A percentile compares a stretch with the other conserved stretches of the same genome.
These are phyloP conservation scores for Butorides virescens DNA, from an alignment of 2,113 vertebrate genomes.

Conservation along the genomic window DNA sequence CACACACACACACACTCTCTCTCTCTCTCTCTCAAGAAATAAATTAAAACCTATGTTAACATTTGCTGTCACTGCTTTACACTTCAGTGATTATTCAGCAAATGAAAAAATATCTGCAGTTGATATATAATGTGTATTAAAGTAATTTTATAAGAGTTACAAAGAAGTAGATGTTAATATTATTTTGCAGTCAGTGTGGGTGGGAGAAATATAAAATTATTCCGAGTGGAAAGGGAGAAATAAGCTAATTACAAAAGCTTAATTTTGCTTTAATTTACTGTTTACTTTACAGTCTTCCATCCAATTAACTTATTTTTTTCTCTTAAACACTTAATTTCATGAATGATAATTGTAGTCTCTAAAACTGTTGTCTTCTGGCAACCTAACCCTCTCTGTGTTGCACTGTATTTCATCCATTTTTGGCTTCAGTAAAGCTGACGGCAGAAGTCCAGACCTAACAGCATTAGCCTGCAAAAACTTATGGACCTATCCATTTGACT, in stretches of 20 bases:
- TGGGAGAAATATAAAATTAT: neutral
- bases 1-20: neutral
- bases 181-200: neutral
- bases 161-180: neutral
- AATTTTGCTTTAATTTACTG: neutral
- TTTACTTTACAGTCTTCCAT: neutral
- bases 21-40: neutral
- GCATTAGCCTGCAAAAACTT: neutral
- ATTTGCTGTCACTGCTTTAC: neutral
- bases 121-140: neutral
- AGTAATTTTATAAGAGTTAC: neutral
- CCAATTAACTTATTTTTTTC: neutral
- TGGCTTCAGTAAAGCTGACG: neutral
- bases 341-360: neutral
- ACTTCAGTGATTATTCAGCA: neutral
- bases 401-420: accelerated
- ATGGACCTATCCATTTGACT: too few relatives aligned
- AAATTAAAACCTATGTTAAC: neutral
- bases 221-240: neutral
- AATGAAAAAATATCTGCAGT: neutral
- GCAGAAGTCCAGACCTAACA: neutral
- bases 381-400: neutral
- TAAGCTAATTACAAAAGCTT: neutral
- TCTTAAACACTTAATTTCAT: neutral
- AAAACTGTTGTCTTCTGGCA: neutral